Conservation (phyloP, 2,888 invertebrate species). For the Lithophane semibrunnea region DNA sequence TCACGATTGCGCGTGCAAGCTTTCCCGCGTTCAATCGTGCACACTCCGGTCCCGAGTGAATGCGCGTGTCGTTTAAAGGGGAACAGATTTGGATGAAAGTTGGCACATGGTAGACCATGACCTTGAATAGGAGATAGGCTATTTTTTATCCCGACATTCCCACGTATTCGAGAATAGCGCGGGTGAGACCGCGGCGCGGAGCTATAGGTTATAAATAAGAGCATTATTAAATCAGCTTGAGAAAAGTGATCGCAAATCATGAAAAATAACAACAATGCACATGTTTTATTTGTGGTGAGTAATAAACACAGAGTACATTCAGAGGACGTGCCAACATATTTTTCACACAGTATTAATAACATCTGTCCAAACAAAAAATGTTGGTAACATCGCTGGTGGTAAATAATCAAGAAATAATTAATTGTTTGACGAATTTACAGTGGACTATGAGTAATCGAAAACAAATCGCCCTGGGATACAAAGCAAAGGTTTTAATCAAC, state of each 20-base stretch:
- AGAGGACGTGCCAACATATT: constrained; percentile 35
- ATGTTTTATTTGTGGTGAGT: background rate
- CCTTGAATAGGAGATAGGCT: no score
- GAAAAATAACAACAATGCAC: background rate
- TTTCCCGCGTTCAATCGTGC: no score
- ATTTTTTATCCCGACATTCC: no score
- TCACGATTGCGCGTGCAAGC: no score
- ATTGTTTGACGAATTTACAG: background rate
- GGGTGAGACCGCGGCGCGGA: no score
- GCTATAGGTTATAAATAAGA: no score
- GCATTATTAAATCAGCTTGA: background rate
- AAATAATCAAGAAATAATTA: constrained; percentile 18
- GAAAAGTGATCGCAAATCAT: constrained; percentile 6
- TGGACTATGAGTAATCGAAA: background rate
- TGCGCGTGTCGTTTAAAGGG: no score
- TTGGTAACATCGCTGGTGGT: background rate
- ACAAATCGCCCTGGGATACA: background rate
- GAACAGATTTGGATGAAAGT: no score
- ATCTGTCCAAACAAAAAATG: constrained; percentile 44
- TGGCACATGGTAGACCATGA: no score
- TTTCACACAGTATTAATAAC: constrained; percentile 24
- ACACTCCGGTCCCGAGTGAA: no score
- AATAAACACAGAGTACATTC: constrained; percentile 13
- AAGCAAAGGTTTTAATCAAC: background rate
- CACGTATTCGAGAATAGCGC: no score